A percentile compares a stretch with the other conserved stretches of the same genome.
Conservation (phyloP, 1,140 invertebrate genomes). For the Lethocerus indicus region DNA sequence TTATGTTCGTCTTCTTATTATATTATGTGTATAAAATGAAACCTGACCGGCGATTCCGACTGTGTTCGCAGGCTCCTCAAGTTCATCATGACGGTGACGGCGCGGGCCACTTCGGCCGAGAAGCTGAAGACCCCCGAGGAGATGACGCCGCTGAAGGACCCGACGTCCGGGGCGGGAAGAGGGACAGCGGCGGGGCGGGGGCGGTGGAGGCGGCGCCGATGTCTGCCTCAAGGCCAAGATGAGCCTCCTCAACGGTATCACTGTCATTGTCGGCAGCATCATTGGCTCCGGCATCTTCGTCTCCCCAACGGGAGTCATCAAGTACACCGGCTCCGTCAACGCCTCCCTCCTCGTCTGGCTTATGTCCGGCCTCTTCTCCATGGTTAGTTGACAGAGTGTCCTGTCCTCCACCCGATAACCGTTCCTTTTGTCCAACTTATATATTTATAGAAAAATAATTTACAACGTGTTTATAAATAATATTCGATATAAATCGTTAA, state of each 20-base stretch:
- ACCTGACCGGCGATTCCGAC: no score
- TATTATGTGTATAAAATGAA: no score
- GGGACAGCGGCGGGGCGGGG: no score
- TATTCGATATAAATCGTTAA: no score
- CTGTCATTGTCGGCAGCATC: slow-evolving; percentile 87
- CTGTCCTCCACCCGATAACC: no score
- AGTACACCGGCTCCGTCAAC: slow-evolving; percentile 74
- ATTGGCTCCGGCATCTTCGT: slow-evolving; percentile 93
- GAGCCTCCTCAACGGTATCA: slow-evolving; percentile 80
- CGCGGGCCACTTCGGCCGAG: slow-evolving; percentile 9
- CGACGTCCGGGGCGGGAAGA: no score
- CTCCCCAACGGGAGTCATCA: slow-evolving; percentile 72
- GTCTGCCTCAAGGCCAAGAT: slow-evolving; percentile 84
- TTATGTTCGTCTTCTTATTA: background rate
- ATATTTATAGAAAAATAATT: no score
- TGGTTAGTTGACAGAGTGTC: slow-evolving; percentile 31
- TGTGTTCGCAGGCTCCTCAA: no score
- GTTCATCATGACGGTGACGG: slow-evolving; percentile 7
- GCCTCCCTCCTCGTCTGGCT: slow-evolving; percentile 76
- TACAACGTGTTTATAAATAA: no score
- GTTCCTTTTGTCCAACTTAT: no score
- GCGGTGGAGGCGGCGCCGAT: slow-evolving; percentile 5
- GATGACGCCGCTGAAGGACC: slow-evolving; percentile 4
- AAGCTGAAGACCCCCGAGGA: slow-evolving; percentile 12
- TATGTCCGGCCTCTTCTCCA: slow-evolving; percentile 72